Conservation (phyloP, 2,797 vertebrate species). For the Brachyalestes nurse region DNA sequence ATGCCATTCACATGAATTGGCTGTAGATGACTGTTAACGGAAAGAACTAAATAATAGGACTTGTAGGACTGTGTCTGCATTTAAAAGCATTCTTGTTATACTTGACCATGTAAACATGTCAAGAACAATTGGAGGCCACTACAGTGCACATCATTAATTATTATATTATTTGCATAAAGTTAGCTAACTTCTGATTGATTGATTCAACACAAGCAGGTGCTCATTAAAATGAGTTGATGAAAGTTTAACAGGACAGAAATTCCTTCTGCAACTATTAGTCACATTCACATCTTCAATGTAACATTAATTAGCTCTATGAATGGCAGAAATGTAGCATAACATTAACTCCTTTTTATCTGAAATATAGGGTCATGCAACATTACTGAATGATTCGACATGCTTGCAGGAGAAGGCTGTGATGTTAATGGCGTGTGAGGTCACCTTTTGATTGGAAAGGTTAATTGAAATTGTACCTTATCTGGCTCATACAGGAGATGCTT, state of each 20-base stretch:
- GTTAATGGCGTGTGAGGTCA: neutral
- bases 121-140: neutral
- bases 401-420: conserved; percentile 8
- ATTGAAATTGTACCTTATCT: neutral
- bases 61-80: neutral
- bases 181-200: neutral
- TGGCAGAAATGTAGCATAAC: neutral
- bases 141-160: neutral
- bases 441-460: neutral
- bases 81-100: neutral
- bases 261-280: neutral
- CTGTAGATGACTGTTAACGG: neutral
- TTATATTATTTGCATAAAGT: too few species aligned
- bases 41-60: neutral
- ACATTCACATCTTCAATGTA: neutral
- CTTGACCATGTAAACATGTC: too few species aligned
- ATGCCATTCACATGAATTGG: neutral
- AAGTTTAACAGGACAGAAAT: neutral
- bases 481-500: neutral
- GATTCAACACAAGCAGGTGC: neutral
- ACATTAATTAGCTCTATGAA: neutral
- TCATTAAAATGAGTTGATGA: neutral
- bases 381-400: neutral
- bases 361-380: neutral
- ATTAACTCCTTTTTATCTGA: neutral